Base-by-base conservation (phyloP, 2,797 vertebrate genomes). In the Orestias chungarensis region DNA sequence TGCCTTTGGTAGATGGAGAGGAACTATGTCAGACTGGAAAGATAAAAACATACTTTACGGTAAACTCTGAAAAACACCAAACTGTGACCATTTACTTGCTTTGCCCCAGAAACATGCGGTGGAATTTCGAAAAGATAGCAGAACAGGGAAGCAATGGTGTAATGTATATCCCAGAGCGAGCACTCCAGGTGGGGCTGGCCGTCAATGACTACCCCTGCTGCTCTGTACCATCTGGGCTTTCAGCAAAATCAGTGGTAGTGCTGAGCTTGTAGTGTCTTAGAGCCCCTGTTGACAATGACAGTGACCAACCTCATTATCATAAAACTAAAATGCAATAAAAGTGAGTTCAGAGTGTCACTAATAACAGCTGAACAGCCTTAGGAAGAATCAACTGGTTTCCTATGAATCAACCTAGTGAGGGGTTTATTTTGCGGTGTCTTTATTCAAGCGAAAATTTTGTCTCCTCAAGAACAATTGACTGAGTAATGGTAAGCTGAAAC, bases 401-500 rank as follows among this genome's bases (percentile, higher is more conserved):
- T 27, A 44, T 47, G 17, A 44, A 62, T 43, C 29, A 42, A 50
- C 18, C 61, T 44, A 33, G 25, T 14, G 27, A 64, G 23, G 38
- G 38, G 17, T 52, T 31, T 42, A 27, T 31, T 43, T 47, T 66
- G 71, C 6, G 18, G 54, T 25, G 46, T 72, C 42, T 68, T 52
- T 73, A 29, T 61, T 82, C 18, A 8, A 69, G 57, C 7, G 27
- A n/a, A 70, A 85, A 75, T 35, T 67, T 83, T 85, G 87, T 74
- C 82, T 88, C 84, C 27, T 89, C 86, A 92, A 92, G 92, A 88
- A 84, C 90, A 82, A 79, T 52, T 72, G 88, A 85, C 27, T 15
- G 73, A 78, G 76, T 43, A 78, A 64, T 66, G 55, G 59, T 80
- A 83, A 82, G 79, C 78, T 90, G 73, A 49, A 68, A 79, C 80